phyloP scores from a whole-genome alignment of 2,113 vertebrate genomes.

The Eulemur macaco region DNA sequence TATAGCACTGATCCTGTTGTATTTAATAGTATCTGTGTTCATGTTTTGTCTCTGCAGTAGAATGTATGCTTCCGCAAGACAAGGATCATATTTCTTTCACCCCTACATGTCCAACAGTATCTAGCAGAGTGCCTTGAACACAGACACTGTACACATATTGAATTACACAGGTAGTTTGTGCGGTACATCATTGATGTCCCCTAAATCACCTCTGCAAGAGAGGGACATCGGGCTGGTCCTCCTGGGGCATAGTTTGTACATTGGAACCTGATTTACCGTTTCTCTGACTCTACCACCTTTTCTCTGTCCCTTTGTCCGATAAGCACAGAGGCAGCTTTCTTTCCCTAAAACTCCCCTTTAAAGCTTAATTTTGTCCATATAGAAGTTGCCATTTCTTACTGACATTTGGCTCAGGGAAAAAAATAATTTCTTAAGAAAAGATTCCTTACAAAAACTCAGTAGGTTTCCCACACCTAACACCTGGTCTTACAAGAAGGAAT shows the following conservation, averaged over 20 bases:
- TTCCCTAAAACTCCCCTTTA: neutral
- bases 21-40: neutral
- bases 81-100: neutral
- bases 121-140: neutral
- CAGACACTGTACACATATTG: neutral
- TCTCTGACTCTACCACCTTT: neutral
- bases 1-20: neutral
- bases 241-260: neutral
- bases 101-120: neutral
- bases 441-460: neutral
- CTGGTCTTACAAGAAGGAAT: neutral
- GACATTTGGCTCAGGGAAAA: neutral
- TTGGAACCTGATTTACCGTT: neutral
- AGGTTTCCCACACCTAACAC: neutral
- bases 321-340: neutral
- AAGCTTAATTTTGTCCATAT: neutral
- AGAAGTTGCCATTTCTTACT: neutral
- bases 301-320: neutral
- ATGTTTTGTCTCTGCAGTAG: neutral
- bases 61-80: neutral
- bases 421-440: neutral
- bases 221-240: neutral
- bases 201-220: neutral
- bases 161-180: neutral
- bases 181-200: neutral